phyloP scores from a whole-genome alignment of 2,113 vertebrate species.

The Thermophis baileyi region DNA sequence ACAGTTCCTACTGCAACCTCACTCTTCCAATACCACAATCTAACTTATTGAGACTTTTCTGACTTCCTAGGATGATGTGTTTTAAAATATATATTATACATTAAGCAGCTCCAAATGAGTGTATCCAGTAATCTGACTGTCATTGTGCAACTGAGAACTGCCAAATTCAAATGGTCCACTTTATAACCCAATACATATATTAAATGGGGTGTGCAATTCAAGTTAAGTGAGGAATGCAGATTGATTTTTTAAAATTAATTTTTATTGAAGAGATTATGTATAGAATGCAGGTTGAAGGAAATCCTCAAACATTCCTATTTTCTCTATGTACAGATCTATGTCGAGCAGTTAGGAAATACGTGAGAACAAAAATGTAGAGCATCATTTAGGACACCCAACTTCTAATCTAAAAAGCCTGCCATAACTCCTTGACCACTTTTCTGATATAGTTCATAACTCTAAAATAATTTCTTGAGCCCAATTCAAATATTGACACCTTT shows the following conservation, averaged over 20 bases:
- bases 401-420: too few species aligned
- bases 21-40: too few species aligned
- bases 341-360: background rate
- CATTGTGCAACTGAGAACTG: background rate
- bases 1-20: too few species aligned
- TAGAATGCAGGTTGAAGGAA: background rate
- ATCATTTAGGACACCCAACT: background rate
- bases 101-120: background rate
- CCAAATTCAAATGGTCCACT: background rate
- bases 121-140: background rate
- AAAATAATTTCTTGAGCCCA: too few species aligned
- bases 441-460: too few species aligned
- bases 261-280: background rate
- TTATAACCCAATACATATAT: background rate
- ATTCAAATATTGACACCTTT: too few species aligned
- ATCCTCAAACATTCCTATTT: background rate
- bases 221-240: background rate
- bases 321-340: background rate
- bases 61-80: background rate
- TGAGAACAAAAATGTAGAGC: background rate
- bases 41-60: background rate
- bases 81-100: too few species aligned
- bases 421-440: too few species aligned
- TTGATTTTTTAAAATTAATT: too few species aligned
- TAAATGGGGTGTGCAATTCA: background rate